Percentiles rank a stretch among this genome's conserved stretches.
Evolutionary conservation across 2,113 vertebrate species (phyloP).

Genomic region (Hylia prasina): DNA sequence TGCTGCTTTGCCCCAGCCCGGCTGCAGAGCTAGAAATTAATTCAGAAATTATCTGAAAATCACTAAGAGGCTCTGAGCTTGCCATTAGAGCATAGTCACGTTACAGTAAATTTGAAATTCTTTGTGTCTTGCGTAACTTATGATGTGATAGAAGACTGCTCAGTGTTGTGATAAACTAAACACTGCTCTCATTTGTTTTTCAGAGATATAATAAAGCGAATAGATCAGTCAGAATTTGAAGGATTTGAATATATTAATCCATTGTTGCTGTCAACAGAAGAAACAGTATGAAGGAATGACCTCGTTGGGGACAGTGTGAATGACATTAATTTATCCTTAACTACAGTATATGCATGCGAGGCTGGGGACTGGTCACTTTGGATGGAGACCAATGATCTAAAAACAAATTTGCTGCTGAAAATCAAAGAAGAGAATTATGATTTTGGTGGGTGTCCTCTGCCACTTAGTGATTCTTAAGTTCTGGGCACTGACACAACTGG

Average conservation of each 20-base stretch:
- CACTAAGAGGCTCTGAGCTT: accelerated
- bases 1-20: neutral
- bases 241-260: constrained; percentile 99
- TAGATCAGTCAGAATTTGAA: constrained; percentile 98
- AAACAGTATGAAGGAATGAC: constrained; percentile 87
- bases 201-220: constrained; percentile 96
- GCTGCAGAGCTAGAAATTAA: neutral
- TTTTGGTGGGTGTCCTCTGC: constrained; percentile 71
- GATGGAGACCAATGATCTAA: constrained; percentile 64
- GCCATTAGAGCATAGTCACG: neutral
- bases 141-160: neutral
- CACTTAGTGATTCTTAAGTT: constrained; percentile 50
- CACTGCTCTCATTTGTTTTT: neutral
- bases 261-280: constrained; percentile 90
- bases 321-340: constrained; percentile 69
- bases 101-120: neutral
- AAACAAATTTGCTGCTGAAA: constrained; percentile 64
- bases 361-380: constrained; percentile 67
- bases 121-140: neutral
- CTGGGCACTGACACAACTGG: constrained; percentile 59
- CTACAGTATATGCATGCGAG: constrained; percentile 81
- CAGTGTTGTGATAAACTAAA: neutral
- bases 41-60: neutral
- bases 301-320: constrained; percentile 45
- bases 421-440: constrained; percentile 51